phyloP scores from a whole-genome alignment of 2,888 invertebrate species.

The Frankliniella intonsa region DNA sequence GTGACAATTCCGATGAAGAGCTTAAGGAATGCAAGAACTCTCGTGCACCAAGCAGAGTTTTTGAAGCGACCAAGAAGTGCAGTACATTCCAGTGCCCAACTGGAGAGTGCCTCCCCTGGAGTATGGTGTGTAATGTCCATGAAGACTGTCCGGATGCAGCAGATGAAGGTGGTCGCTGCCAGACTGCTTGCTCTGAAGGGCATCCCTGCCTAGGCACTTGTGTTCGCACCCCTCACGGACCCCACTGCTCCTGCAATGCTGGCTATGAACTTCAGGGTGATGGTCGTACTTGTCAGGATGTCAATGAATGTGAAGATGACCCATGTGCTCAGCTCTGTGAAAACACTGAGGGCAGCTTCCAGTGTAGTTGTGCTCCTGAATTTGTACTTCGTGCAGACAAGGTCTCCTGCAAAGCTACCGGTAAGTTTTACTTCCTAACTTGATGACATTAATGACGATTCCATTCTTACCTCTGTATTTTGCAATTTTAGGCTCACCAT shows the following conservation, averaged over 20 bases:
- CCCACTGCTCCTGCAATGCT: constrained; percentile 58
- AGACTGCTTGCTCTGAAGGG: neutral
- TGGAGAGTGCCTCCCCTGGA: constrained; percentile 46
- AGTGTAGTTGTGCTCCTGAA: constrained; percentile 57
- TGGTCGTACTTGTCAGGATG: constrained; percentile 58
- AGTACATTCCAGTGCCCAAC: constrained; percentile 45
- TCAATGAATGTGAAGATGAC: constrained; percentile 63
- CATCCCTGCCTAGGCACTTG: constrained; percentile 57
- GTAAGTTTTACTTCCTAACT: constrained; percentile 41
- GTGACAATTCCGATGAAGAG: constrained; percentile 55
- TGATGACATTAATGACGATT: no score
- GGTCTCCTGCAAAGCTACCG: constrained; percentile 44
- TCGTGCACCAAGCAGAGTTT: constrained; percentile 44
- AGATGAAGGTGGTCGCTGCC: constrained; percentile 49
- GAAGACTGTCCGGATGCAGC: constrained; percentile 54
- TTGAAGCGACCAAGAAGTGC: constrained; percentile 39
- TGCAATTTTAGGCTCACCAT: constrained; percentile 42
- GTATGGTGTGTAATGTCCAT: constrained; percentile 50
- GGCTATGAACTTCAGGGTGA: constrained; percentile 57
- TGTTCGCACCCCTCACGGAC: constrained; percentile 60
- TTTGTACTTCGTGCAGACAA: constrained; percentile 49
- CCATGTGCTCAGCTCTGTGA: constrained; percentile 63
- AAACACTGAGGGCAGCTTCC: constrained; percentile 54
- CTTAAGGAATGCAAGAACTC: constrained; percentile 1
- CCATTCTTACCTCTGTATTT: no score